Base-by-base conservation (phyloP, 37 sponge, comb jelly and placozoan genomes). In the Aphrocallistes beatrix region DNA sequence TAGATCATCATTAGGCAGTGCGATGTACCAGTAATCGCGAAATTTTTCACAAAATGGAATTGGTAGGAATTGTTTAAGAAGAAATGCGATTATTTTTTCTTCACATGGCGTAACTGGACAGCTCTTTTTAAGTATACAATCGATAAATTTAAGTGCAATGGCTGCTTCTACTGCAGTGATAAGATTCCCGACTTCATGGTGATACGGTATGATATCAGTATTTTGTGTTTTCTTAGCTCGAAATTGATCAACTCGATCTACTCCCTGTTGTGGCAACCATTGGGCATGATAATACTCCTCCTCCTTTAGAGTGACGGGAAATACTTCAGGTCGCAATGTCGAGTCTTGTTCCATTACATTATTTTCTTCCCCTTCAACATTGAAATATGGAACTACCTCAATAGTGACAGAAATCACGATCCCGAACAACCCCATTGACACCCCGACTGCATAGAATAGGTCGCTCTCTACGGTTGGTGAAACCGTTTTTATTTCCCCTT, bases 1-100 rank as follows among this genome's bases (percentile, higher is more conserved):
- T 39, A 23, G 34, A 39, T 86, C 51, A 83, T 86, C 86, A 82
- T 16, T 86, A 23, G 86, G 85, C 45, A 86, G 83, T 36, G 23
- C 85, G 3, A 23, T 37, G 38, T 37, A 86, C 36, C 42, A 82
- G 8, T 82, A 6, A 83, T 86, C 86, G 1, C 23, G 36, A 25
- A 86, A 86, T 16, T 81, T 83, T 81, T 1, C 45, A 6, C 28
- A 21, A 83, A 25, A 51, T 1, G 10, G 13, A 36, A 83, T 9
- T 21, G 45, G 36, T 1, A 19, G 21, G 21, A 60, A 60, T 30
- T 19, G 75, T 60, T 60, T 60, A 32, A 60, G 75, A 3, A 60
- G 21, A 60, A 13, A 19, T 60, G 75, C 8, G 34, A 60, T 60
- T 28, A 60, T 28, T 25, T 19, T 13, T 60, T 19, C 8, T 6